Conservation (phyloP, 2,797 vertebrate species). For the Telmatherina bonti region DNA sequence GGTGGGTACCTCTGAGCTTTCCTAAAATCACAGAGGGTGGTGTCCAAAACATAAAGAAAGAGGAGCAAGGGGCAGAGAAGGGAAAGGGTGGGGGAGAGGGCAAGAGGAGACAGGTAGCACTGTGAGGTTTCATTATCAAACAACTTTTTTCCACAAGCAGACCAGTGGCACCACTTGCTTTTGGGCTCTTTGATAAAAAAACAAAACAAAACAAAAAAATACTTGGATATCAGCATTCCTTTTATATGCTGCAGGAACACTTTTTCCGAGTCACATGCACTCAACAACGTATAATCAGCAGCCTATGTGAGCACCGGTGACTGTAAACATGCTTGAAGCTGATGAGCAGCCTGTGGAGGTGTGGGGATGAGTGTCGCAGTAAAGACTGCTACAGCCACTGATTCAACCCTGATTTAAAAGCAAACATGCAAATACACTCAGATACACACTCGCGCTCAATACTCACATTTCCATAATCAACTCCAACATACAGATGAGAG, state of each 20-base stretch:
- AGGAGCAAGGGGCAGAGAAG: constrained; percentile 33
- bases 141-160: constrained; percentile 58
- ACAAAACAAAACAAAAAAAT: constrained; percentile 35
- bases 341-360: constrained; percentile 52
- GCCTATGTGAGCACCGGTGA: constrained; percentile 47
- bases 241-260: constrained; percentile 59
- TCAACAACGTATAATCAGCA: constrained; percentile 40
- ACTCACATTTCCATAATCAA: constrained; percentile 22
- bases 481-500: constrained; percentile 49
- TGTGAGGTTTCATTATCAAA: constrained; percentile 87
- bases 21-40: constrained; percentile 71
- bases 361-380: constrained; percentile 42
- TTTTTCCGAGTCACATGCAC: constrained; percentile 59
- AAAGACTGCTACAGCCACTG: constrained; percentile 47
- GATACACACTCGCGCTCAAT: constrained; percentile 14
- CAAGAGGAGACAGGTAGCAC: constrained; percentile 86
- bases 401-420: constrained; percentile 35
- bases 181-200: constrained; percentile 32
- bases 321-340: constrained; percentile 62
- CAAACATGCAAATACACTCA: constrained; percentile 20
- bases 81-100: constrained; percentile 23
- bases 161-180: constrained; percentile 49
- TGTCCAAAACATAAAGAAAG: constrained; percentile 60
- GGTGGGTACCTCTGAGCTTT: constrained; percentile 67
- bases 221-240: constrained; percentile 46